Evolutionary conservation across 2,113 vertebrate species (phyloP).

Genomic region (Phalacrocorax brasilianus): DNA sequence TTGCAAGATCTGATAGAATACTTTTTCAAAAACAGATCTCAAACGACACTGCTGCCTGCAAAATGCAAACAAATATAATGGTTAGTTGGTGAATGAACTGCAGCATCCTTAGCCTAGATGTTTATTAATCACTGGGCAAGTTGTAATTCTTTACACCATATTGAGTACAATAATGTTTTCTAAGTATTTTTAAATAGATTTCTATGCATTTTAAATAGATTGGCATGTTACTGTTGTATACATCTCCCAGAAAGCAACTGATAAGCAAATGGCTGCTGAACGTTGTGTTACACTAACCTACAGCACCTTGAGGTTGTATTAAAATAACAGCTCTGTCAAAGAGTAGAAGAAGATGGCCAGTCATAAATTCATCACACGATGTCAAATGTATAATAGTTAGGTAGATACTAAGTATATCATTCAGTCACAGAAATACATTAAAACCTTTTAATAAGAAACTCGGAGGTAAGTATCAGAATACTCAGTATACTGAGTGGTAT

Average conservation of each 20-base stretch:
- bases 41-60: background rate
- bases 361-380: background rate
- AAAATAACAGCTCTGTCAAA: background rate
- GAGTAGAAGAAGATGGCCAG: background rate
- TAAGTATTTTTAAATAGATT: background rate
- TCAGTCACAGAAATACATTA: background rate
- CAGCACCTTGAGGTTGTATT: rapidly evolving
- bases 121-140: background rate
- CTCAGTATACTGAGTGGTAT: background rate
- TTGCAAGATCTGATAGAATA: background rate
- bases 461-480: background rate
- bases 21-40: background rate
- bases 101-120: background rate
- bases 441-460: background rate
- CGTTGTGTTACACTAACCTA: background rate
- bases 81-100: background rate
- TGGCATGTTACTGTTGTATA: background rate
- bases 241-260: background rate
- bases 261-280: background rate
- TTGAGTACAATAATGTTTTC: background rate
- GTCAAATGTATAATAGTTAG: background rate
- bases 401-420: background rate
- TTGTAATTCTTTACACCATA: background rate
- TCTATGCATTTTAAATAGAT: background rate
- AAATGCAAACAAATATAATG: background rate